phyloP scores from a whole-genome alignment of 2,888 invertebrate species.

The Orthosia cruda region DNA sequence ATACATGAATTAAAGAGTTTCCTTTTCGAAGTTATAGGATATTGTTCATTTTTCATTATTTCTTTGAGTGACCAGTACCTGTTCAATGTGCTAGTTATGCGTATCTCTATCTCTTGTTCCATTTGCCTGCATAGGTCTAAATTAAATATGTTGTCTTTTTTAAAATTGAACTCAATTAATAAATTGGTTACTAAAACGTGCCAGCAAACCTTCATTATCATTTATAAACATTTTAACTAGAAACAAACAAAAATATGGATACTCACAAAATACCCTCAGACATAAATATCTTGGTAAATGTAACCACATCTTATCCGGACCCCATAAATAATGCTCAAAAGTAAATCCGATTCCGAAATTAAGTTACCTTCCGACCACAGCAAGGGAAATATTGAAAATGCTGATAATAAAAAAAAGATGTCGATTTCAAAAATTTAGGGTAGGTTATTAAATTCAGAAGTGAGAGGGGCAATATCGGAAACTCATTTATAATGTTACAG shows the following conservation, averaged over 20 bases:
- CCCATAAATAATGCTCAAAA: conserved; percentile 55
- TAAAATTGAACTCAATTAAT: no score
- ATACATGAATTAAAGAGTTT: no score
- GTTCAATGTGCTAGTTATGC: no score
- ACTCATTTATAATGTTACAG: conserved; percentile 90
- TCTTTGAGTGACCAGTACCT: no score
- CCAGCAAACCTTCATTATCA: background rate
- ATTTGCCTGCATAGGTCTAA: no score
- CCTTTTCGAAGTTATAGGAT: no score
- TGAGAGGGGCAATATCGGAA: conserved; percentile 86
- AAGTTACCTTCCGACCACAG: conserved; percentile 53
- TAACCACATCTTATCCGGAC: conserved; percentile 42
- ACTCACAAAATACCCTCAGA: background rate
- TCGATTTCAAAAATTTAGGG: conserved; percentile 78
- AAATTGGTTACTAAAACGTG: no score
- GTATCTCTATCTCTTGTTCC: no score
- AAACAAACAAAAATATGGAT: background rate
- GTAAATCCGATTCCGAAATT: conserved; percentile 58
- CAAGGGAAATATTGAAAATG: conserved; percentile 65
- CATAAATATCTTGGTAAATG: background rate
- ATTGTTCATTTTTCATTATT: no score
- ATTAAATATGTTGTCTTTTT: no score
- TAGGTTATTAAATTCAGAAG: conserved; percentile 83
- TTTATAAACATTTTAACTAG: background rate
- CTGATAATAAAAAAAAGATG: conserved; percentile 75